Conservation (phyloP, 2,797 vertebrate species). For the Emydoidea blandingii region DNA sequence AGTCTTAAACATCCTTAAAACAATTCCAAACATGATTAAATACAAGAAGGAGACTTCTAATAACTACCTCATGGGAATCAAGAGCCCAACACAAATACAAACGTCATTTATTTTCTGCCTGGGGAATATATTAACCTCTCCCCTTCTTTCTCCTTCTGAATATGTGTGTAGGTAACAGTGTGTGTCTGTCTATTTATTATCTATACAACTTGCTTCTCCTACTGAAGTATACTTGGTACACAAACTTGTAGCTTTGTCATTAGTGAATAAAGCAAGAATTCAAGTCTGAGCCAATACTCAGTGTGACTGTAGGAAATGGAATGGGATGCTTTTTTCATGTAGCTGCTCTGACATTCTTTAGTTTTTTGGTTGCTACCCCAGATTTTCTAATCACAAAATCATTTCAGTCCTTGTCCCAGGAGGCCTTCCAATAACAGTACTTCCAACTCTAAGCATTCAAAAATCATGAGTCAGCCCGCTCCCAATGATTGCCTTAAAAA, state of each 20-base stretch:
- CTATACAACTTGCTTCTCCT: neutral
- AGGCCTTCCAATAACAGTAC: neutral
- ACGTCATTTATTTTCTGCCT: conserved; percentile 23
- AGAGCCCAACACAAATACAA: neutral
- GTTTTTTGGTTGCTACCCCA: neutral
- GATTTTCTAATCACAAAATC: neutral
- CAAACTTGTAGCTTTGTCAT: conserved; percentile 24
- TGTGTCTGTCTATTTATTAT: neutral
- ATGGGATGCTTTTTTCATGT: neutral
- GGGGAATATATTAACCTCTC: neutral
- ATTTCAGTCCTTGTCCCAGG: neutral
- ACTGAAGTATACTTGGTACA: conserved; percentile 51
- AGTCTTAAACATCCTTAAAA: conserved; percentile 76
- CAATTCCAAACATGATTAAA: conserved; percentile 75
- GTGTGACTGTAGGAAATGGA: conserved; percentile 28
- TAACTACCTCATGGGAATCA: conserved; percentile 45
- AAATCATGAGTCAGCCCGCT: neutral
- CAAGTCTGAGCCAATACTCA: conserved; percentile 47
- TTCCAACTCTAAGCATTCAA: neutral
- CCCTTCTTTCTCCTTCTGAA: neutral
- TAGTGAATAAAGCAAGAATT: conserved; percentile 45
- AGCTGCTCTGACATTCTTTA: conserved; percentile 14
- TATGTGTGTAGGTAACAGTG: neutral
- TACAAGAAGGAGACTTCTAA: conserved; percentile 59
- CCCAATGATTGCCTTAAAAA: neutral